Conservation (phyloP, 2,888 invertebrate species). For the Chironomus riparius region DNA sequence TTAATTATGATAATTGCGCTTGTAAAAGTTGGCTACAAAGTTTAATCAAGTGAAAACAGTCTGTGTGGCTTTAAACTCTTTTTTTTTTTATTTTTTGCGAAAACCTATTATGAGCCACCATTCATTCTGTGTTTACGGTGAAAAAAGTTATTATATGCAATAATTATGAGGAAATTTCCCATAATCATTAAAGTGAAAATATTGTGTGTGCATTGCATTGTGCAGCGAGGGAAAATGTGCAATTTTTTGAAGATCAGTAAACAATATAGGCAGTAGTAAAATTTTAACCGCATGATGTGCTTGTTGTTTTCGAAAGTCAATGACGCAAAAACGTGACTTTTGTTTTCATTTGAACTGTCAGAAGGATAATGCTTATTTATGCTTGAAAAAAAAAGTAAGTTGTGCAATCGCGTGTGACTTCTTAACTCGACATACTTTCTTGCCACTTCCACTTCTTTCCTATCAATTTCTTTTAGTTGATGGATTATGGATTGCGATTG, state of each 20-base stretch:
- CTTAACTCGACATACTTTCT: not conserved
- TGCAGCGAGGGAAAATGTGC: not conserved
- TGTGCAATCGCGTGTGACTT: conserved; percentile 12
- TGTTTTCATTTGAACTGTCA: not conserved
- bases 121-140: too few species aligned
- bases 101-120: too few species aligned
- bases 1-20: too few species aligned
- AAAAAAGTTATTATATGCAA: too few species aligned
- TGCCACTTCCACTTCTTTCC: too few species aligned
- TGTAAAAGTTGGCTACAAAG: not conserved
- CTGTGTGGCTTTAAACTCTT: not conserved
- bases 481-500: not conserved
- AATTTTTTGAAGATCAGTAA: not conserved
- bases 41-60: conserved; percentile 1
- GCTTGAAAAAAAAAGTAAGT: not conserved
- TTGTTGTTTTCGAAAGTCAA: not conserved
- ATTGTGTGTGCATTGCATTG: not conserved
- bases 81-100: not conserved
- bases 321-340: not conserved
- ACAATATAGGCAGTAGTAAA: too few species aligned
- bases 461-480: not conserved
- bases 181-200: conserved; percentile 22
- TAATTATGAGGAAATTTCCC: not conserved
- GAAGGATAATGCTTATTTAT: not conserved
- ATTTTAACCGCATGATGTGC: not conserved